Conservation (phyloP, 2,113 vertebrate species). For the Sinosuthora webbiana region DNA sequence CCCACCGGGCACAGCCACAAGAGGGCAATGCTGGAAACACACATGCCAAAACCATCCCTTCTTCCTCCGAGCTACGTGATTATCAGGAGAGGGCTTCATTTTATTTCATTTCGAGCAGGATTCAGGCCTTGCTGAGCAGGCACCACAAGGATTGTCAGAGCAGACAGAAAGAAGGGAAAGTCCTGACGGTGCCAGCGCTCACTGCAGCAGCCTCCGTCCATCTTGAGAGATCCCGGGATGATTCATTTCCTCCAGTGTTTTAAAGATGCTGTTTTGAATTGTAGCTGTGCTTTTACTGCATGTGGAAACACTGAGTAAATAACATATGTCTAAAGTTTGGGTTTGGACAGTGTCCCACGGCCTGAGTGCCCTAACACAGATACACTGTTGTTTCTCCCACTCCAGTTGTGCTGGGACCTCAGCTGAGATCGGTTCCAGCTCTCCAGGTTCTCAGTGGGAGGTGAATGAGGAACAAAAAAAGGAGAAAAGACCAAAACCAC, state of each 20-base stretch:
- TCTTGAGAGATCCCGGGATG: neutral
- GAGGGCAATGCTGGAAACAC: neutral
- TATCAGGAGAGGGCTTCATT: neutral
- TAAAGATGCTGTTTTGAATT: conserved; percentile 16
- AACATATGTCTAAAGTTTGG: conserved; percentile 36
- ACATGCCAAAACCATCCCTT: fast-evolving
- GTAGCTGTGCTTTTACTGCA: conserved; percentile 44
- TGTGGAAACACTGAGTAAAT: conserved; percentile 55
- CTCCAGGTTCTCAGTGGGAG: neutral
- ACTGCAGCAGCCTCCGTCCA: neutral
- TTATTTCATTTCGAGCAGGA: neutral
- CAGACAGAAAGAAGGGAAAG: neutral
- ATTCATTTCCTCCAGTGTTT: conserved; percentile 37
- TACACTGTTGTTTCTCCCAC: neutral
- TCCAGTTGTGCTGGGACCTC: neutral
- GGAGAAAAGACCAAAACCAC: neutral
- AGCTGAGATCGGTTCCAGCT: neutral
- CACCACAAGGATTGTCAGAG: neutral
- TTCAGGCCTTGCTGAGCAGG: neutral
- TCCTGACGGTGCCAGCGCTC: neutral
- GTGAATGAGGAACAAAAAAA: neutral
- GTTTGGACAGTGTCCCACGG: conserved; percentile 39
- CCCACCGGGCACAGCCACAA: neutral
- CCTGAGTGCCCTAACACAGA: neutral
- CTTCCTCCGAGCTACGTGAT: neutral